Percentiles rank a stretch among this genome's conserved stretches.
Evolutionary conservation across 2,888 invertebrate species (phyloP).

Genomic region (Limnephilus auricula): DNA sequence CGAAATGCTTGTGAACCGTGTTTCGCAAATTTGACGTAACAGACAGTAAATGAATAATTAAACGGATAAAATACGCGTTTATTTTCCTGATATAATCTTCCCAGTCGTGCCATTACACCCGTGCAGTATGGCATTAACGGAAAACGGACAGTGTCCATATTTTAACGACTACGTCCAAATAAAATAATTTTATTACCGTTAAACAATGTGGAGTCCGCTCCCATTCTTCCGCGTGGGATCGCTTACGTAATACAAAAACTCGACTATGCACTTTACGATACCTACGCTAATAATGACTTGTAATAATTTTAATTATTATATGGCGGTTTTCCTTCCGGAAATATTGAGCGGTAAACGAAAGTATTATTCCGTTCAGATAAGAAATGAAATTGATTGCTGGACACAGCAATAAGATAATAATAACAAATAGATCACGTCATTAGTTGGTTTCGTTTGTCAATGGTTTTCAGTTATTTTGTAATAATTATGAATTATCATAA

Average conservation of each 20-base stretch:
- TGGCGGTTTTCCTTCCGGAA: background rate
- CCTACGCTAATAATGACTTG: background rate
- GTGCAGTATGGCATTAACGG: slow-evolving; percentile 17
- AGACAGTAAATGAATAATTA: background rate
- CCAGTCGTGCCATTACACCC: background rate
- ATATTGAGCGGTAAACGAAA: background rate
- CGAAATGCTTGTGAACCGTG: background rate
- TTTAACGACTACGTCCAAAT: slow-evolving; percentile 10
- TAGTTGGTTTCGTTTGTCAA: background rate
- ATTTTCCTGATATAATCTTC: background rate
- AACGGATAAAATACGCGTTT: background rate
- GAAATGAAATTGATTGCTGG: background rate
- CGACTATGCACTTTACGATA: background rate
- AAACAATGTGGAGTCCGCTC: background rate
- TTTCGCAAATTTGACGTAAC: background rate
- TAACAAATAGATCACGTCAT: background rate
- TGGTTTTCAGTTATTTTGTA: background rate
- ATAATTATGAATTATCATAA: background rate
- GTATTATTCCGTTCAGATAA: background rate
- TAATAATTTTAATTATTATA: background rate
- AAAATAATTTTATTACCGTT: slow-evolving; percentile 18
- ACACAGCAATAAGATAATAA: background rate
- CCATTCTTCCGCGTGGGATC: slow-evolving; percentile 8
- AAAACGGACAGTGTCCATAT: slow-evolving; percentile 8
- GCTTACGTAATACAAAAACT: slow-evolving; percentile 8